Evolutionary conservation across 1,140 invertebrate species (phyloP), one percentile per base, ranked within the genome.

Genomic region (Frieseomelitta varia): DNA sequence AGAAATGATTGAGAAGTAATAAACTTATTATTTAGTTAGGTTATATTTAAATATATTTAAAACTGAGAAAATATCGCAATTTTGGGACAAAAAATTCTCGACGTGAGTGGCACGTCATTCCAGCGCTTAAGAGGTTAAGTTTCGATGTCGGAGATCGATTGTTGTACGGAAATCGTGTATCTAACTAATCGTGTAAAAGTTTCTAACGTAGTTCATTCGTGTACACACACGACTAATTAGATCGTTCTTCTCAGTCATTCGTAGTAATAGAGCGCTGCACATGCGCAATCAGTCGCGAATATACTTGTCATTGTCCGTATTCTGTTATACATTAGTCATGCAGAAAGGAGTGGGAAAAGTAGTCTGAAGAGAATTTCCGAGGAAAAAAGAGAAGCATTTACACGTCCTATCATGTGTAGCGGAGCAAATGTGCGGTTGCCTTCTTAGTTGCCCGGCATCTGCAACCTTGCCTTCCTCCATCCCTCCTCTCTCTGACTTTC

Each of bases 381-480:
- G 12, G 21, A 55, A 65, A n/a, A 27, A 76, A 67, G 51, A 24
- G 24, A 12, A 34, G 63, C 11, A 39, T n/a, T 67, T 21, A 12
- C 72, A 17, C 27, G 65, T 21, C 11, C 12, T 21, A 39, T 56
- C 56, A 47, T 19, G n/a, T 4, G 30, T 27, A 76, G 74, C 6
- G 47, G 47, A 2, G 47, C 47, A 72, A 72, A 51, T 47, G 47
- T 72, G 55, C 19, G 69, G 69, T 72, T 72, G 69, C 69, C 47
- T 72, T 58, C 74, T 58, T 58, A 56, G 74, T 63, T 39, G 74
- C 15, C 39, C 53, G 63, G 65, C 55, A 27, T 68, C 65, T 77
- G 75, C 82, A 84, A 84, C 82, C 82, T 84, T 84, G 82, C 77
- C 76, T 56, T 77, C 80, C 27, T 56, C 81, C 61, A 75, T 71